These are phyloP conservation scores for Steinernema scapterisci DNA, from an alignment of 2,888 invertebrate species.

Conservation along the genomic window DNA sequence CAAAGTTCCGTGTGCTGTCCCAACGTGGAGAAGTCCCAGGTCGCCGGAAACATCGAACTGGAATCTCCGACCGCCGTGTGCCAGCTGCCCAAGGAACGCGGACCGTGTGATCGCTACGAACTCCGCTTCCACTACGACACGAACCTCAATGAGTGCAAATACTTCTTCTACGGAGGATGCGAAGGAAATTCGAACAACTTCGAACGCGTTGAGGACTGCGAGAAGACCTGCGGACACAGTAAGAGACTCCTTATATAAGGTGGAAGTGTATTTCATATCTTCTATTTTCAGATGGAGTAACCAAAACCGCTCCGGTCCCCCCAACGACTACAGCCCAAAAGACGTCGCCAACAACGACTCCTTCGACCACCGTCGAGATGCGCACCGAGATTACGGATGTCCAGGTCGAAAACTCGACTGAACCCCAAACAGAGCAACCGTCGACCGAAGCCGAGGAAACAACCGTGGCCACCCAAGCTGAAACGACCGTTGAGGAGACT, in stretches of 20 bases:
- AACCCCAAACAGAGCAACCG: neutral
- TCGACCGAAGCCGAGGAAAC: neutral
- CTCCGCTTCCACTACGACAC: slow-evolving; percentile 56
- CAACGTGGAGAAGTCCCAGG: slow-evolving; percentile 48
- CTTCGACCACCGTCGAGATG: slow-evolving; percentile 14
- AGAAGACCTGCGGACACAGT: slow-evolving; percentile 42
- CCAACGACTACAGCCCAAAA: neutral
- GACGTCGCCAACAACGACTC: neutral
- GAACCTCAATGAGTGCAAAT: slow-evolving; percentile 62
- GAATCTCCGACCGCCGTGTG: neutral
- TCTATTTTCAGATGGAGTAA: neutral
- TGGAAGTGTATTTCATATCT: neutral
- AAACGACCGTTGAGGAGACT: neutral
- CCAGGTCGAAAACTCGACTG: neutral
- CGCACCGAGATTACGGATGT: neutral
- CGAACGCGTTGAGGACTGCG: slow-evolving; percentile 53
- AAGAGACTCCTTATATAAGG: neutral
- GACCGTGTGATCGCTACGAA: slow-evolving; percentile 67
- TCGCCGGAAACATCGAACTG: slow-evolving; percentile 30
- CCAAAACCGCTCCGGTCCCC: neutral
- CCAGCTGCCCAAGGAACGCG: slow-evolving; percentile 64
- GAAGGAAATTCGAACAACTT: slow-evolving; percentile 67
- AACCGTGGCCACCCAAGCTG: neutral
- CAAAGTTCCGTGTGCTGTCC: slow-evolving; percentile 63
- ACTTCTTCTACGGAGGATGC: slow-evolving; percentile 68